phyloP scores from a whole-genome alignment of 2,113 vertebrate genomes.

The Dunckerocampus dactyliophorus region DNA sequence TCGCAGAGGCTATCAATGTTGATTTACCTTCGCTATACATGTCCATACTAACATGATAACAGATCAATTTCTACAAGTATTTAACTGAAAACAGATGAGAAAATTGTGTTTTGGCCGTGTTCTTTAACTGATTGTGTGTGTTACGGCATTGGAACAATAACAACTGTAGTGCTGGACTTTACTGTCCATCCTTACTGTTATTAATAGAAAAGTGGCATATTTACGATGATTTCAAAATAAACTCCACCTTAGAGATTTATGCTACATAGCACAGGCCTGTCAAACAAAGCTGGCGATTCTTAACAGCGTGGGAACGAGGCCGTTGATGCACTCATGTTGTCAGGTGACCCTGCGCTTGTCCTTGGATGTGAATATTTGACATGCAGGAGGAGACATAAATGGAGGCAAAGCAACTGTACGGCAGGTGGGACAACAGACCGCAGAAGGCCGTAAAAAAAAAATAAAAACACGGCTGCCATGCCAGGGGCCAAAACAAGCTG shows the following conservation, averaged over 20 bases:
- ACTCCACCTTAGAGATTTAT: too few species aligned
- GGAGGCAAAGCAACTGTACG: conserved; percentile 15
- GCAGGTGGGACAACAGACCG: conserved; percentile 35
- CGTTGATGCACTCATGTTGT: conserved; percentile 18
- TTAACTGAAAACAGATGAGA: background rate
- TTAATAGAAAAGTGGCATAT: too few species aligned
- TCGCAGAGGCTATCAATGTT: background rate
- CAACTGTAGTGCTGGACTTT: too few species aligned
- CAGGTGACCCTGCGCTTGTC: conserved; percentile 38
- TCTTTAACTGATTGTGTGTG: too few species aligned
- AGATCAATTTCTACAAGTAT: background rate
- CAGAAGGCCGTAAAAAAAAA: conserved; percentile 36
- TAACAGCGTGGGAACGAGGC: conserved; percentile 26
- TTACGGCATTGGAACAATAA: too few species aligned
- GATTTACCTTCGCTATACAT: background rate
- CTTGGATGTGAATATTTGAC: conserved; percentile 42
- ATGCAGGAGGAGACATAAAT: conserved; percentile 18
- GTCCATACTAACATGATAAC: background rate
- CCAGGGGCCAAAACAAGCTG: conserved; percentile 45
- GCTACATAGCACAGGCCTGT: too few species aligned
- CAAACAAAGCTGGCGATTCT: background rate
- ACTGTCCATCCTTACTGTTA: too few species aligned
- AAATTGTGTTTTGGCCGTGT: too few species aligned
- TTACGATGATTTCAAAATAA: too few species aligned
- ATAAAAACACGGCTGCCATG: conserved; percentile 15